phyloP scores from a whole-genome alignment of 2,888 invertebrate genomes.

The Meiosimyza decipiens region DNA sequence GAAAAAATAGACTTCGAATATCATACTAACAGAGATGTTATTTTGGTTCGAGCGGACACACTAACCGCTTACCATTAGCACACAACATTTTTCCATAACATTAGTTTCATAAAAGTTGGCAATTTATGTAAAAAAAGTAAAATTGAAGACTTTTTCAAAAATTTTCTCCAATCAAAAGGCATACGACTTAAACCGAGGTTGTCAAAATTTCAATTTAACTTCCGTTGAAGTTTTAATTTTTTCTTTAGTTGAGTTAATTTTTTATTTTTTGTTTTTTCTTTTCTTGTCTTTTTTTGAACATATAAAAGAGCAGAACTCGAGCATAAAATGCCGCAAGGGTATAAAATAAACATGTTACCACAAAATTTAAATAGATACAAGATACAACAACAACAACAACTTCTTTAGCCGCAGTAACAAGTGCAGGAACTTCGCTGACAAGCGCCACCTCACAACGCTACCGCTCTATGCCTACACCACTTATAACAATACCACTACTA shows the following conservation, averaged over 20 bases:
- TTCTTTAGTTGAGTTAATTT: too few species aligned
- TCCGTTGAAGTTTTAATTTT: slow-evolving; percentile 22
- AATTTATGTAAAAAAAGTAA: neutral
- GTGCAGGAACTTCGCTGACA: neutral
- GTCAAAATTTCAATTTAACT: slow-evolving; percentile 35
- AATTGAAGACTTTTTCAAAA: neutral
- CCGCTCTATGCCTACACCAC: too few species aligned
- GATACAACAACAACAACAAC: too few species aligned
- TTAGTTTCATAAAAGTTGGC: too few species aligned
- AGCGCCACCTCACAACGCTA: neutral
- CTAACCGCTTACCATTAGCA: too few species aligned
- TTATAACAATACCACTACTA: too few species aligned
- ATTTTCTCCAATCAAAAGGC: neutral
- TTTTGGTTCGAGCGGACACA: too few species aligned
- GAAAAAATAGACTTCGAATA: too few species aligned
- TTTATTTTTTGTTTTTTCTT: too few species aligned
- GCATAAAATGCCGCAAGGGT: slow-evolving; percentile 48
- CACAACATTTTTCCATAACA: too few species aligned
- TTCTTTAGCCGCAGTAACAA: slow-evolving; percentile 43
- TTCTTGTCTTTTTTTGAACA: too few species aligned
- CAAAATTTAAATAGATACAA: slow-evolving; percentile 62
- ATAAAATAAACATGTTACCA: slow-evolving; percentile 65
- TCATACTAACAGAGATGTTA: too few species aligned
- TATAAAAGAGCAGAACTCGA: slow-evolving; percentile 7
- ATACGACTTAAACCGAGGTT: neutral